Conservation (phyloP, 2,888 invertebrate genomes). For the Pteria penguin region DNA sequence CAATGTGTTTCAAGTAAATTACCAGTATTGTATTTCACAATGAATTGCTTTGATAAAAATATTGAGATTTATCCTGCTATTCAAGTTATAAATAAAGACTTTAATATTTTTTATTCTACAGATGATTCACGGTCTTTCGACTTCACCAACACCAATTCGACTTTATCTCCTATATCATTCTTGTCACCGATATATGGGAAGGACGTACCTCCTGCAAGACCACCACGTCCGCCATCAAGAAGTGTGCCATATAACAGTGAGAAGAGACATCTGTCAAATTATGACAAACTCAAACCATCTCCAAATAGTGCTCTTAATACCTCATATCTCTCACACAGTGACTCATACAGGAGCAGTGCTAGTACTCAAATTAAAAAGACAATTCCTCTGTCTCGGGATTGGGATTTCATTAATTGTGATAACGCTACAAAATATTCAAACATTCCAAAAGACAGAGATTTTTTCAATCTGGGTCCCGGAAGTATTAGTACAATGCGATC, state of each 20-base stretch:
- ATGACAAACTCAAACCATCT: constrained; percentile 5
- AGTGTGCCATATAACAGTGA: constrained; percentile 20
- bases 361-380: background rate
- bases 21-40: too few relatives aligned
- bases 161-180: constrained; percentile 16
- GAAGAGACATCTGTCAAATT: constrained; percentile 23
- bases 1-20: background rate
- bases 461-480: constrained; percentile 38
- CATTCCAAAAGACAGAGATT: constrained; percentile 37
- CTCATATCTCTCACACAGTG: background rate
- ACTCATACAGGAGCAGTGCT: background rate
- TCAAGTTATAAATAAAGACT: background rate
- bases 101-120: constrained; percentile 45
- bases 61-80: background rate
- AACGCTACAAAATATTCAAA: constrained; percentile 20
- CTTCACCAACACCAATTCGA: constrained; percentile 28
- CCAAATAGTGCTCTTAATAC: background rate
- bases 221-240: constrained; percentile 13
- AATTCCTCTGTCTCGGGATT: background rate
- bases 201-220: background rate
- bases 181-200: constrained; percentile 4
- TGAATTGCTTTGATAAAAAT: too few relatives aligned
- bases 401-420: constrained; percentile 30
- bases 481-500: constrained; percentile 59
- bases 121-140: constrained; percentile 62